Conservation (phyloP, 2,888 invertebrate species). For the Aphodius granarius region DNA sequence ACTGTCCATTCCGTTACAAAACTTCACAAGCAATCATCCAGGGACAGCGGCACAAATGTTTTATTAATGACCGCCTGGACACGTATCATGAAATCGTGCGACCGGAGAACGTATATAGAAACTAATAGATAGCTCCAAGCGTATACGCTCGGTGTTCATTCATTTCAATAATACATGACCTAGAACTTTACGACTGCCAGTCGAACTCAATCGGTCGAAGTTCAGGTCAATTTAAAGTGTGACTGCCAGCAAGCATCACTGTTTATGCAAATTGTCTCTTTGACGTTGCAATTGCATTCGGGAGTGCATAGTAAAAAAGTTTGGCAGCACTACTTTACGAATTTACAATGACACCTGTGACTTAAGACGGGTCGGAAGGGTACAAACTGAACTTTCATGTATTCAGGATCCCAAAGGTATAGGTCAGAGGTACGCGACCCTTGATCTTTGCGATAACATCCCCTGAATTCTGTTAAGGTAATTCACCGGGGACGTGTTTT, state of each 20-base stretch:
- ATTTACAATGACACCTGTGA: background rate
- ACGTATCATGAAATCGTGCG: too few relatives aligned
- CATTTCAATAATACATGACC: too few relatives aligned
- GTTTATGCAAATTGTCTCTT: background rate
- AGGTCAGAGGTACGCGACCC: background rate
- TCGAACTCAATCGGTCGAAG: background rate
- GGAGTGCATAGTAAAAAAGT: background rate
- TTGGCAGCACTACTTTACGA: background rate
- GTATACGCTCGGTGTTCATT: too few relatives aligned
- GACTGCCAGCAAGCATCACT: background rate
- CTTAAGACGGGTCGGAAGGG: background rate
- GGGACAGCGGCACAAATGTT: background rate
- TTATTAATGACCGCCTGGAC: background rate
- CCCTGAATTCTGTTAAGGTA: background rate
- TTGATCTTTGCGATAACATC: background rate
- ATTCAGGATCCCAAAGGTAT: background rate
- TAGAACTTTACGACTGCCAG: background rate
- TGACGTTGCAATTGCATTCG: background rate
- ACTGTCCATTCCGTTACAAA: background rate
- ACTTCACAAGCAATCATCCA: background rate
- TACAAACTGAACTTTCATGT: background rate
- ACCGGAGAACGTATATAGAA: too few relatives aligned
- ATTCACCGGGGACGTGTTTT: background rate
- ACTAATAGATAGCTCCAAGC: too few relatives aligned
- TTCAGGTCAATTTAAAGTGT: background rate